These are phyloP conservation scores for Orcinus orca DNA, from an alignment of 2,113 vertebrate genomes.

Conservation along the genomic window DNA sequence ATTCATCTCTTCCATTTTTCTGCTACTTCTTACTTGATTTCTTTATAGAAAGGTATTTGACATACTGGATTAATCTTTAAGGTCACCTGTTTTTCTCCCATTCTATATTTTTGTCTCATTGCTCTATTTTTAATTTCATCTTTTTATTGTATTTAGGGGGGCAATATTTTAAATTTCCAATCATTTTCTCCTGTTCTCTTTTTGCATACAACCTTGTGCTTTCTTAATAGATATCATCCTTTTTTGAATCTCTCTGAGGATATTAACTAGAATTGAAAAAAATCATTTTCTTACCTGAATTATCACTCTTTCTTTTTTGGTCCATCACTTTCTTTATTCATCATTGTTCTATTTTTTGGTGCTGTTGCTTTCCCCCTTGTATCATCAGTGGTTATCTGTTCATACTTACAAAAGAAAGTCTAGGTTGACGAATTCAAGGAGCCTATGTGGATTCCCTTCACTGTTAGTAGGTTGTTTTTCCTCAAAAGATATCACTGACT, in stretches of 20 bases:
- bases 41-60: background rate
- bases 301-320: background rate
- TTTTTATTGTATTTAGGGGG: background rate
- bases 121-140: background rate
- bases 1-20: background rate
- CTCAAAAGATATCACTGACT: background rate
- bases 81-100: background rate
- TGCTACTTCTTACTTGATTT: background rate
- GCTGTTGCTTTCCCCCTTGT: background rate
- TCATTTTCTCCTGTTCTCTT: constrained; percentile 2
- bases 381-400: background rate
- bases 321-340: background rate
- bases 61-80: background rate
- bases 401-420: background rate
- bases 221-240: background rate
- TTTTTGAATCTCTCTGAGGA: background rate
- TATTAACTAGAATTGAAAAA: background rate
- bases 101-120: background rate
- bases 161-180: background rate
- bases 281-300: background rate
- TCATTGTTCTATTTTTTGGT: background rate
- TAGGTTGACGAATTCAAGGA: background rate
- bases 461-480: background rate
- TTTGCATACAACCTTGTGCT: background rate
- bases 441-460: background rate